Percentiles rank a stretch among this genome's conserved stretches.
Conservation (phyloP, 2,113 vertebrate species). For the Arothron firmamentum region DNA sequence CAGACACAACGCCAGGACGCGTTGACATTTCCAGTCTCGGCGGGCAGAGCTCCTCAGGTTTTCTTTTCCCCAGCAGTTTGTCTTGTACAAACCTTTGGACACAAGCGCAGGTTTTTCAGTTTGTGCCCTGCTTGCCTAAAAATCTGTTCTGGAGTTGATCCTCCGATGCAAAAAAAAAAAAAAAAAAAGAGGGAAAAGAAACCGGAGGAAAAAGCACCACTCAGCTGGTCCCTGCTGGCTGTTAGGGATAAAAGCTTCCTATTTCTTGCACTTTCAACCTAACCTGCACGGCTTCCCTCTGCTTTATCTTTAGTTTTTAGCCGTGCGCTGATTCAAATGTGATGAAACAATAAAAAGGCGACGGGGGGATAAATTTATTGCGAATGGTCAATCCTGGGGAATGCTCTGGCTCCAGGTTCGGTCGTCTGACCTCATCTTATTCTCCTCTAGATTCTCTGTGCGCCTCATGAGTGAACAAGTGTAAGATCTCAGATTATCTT, state of each 20-base stretch:
- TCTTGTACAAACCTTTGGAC: slow-evolving; percentile 24
- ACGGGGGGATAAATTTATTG: neutral
- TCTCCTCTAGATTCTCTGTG: slow-evolving; percentile 10
- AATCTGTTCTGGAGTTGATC: slow-evolving; percentile 45
- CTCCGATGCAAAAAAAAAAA: slow-evolving; percentile 14
- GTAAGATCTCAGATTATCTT: slow-evolving; percentile 13
- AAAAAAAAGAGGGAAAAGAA: neutral
- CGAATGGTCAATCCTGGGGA: neutral
- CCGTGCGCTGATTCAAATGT: neutral
- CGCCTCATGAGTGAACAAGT: slow-evolving; percentile 34
- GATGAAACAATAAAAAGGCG: neutral
- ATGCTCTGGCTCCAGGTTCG: neutral
- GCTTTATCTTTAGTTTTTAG: slow-evolving; percentile 5
- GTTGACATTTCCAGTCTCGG: slow-evolving; percentile 3
- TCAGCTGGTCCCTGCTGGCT: slow-evolving; percentile 47
- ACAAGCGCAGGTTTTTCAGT: slow-evolving; percentile 15
- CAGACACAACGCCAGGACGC: slow-evolving; percentile 22
- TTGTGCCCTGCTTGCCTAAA: slow-evolving; percentile 31
- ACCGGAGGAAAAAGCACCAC: slow-evolving; percentile 17
- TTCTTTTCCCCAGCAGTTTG: slow-evolving; percentile 11
- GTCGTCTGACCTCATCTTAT: slow-evolving; percentile 8
- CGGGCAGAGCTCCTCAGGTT: slow-evolving; percentile 14
- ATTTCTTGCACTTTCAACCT: slow-evolving; percentile 29
- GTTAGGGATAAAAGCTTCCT: slow-evolving; percentile 47
- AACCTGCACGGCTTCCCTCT: slow-evolving; percentile 10